Percentiles rank a stretch among this genome's conserved stretches.
Evolutionary conservation across 2,113 vertebrate species (phyloP).

Genomic region (Eulacestoma nigropectus): DNA sequence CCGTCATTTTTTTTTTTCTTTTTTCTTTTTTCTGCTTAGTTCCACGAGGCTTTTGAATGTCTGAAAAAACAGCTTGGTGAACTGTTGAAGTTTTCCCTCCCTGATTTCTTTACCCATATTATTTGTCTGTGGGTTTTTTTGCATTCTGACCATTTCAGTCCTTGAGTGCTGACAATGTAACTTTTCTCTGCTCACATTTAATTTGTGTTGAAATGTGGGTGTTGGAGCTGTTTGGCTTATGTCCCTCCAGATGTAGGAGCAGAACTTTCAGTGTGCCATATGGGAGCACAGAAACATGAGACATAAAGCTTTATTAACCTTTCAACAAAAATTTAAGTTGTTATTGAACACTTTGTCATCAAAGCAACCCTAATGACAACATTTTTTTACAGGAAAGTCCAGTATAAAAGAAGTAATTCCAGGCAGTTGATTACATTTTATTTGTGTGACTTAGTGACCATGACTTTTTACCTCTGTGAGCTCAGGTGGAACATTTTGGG

Average conservation of each 20-base stretch:
- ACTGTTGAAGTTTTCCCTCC: background rate
- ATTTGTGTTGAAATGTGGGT: background rate
- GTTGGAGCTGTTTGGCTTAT: background rate
- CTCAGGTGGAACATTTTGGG: background rate
- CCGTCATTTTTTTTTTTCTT: background rate
- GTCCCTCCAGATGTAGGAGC: background rate
- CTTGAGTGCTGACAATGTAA: background rate
- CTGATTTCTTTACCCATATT: background rate
- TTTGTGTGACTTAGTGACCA: background rate
- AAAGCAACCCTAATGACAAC: background rate
- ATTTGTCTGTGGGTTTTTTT: background rate
- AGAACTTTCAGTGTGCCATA: background rate
- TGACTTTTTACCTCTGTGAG: background rate
- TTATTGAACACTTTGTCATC: background rate
- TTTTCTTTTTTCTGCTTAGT: background rate
- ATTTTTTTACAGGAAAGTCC: background rate
- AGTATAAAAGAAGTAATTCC: background rate
- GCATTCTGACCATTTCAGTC: background rate
- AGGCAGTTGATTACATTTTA: background rate
- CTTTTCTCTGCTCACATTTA: background rate
- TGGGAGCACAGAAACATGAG: background rate
- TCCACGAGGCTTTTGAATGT: background rate
- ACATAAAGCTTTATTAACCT: background rate
- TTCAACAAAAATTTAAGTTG: background rate
- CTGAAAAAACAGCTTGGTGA: background rate